phyloP scores from a whole-genome alignment of 2,888 invertebrate genomes.

The Crematogaster levior region DNA sequence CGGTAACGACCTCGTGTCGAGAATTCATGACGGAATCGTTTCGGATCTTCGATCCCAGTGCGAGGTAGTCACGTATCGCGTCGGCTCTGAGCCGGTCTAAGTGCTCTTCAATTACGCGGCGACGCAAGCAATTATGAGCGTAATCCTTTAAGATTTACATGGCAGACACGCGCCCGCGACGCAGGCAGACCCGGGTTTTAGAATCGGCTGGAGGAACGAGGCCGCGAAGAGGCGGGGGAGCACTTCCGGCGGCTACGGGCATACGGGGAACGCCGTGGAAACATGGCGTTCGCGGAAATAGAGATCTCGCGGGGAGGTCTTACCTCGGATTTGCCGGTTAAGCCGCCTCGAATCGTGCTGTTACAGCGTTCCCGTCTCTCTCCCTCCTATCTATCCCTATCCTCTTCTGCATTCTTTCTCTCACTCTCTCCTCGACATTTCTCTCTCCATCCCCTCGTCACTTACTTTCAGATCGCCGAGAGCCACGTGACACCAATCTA shows the following conservation, averaged over 20 bases:
- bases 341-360: constrained; percentile 77
- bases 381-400: constrained; percentile 24
- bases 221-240: neutral
- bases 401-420: neutral
- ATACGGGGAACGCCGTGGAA: constrained; percentile 62
- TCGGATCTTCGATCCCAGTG: constrained; percentile 49
- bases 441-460: constrained; percentile 7
- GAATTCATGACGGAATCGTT: constrained; percentile 35
- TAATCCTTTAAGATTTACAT: constrained; percentile 82
- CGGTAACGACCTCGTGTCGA: neutral
- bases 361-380: constrained; percentile 60
- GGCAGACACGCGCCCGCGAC: constrained; percentile 48
- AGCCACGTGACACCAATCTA: constrained; percentile 81
- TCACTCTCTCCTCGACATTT: constrained; percentile 5
- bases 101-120: constrained; percentile 76
- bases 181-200: constrained; percentile 24
- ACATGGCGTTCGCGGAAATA: constrained; percentile 76
- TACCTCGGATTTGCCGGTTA: constrained; percentile 82
- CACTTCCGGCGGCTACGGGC: constrained; percentile 51
- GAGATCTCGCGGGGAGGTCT: constrained; percentile 80
- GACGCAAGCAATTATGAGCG: constrained; percentile 80
- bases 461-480: constrained; percentile 66
- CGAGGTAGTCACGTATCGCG: constrained; percentile 50
- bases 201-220: constrained; percentile 35
- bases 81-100: constrained; percentile 56